Evolutionary conservation across 1,140 invertebrate species (phyloP), one percentile per base, ranked within the genome.

Genomic region (Drosophila gunungcola): DNA sequence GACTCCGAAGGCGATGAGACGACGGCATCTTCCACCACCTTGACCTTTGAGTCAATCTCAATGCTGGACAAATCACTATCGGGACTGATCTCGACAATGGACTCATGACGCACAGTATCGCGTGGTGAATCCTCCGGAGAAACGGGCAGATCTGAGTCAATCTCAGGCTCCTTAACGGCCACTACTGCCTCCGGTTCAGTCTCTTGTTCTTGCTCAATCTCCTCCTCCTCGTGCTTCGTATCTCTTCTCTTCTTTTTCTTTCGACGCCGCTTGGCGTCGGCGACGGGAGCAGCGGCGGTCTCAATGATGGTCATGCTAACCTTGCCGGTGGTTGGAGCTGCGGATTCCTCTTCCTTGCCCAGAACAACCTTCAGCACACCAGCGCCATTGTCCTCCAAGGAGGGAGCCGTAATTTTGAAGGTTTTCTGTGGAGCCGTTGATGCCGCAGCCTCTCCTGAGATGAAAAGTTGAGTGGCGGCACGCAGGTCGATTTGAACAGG

Each of bases 1-100:
- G 89, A 88, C 13, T 91, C 88, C n/a, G 88, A 91, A 32, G 80
- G 62, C 1, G 91, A 41, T 0, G 82, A 72, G 4, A 92, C 82
- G 7, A 95, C 68, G 53, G 92, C 93, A 93, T 95, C 95, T 93
- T 95, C 94, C n/a, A 95, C 89, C 12, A 95, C 93, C 93, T 95
- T 95, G 1, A 95, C 94, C 38, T 93, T 93, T 25, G 91, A 93
- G 4, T 93, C 92, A 62, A 94, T 93, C 10, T 94, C 94, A 42
- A 92, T 93, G 58, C 91, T 92, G 6, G 89, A 89, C 21, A 86
- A 41, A 54, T 90, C 83, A 64, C 91, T 91, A 5, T 92, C 91
- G 9, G 86, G 48, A 32, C 81, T 91, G 7, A 91, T 75, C 55
- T 92, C 83, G 13, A 72, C 78, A 54, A 92, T 64, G 7, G 76